phyloP scores from a whole-genome alignment of 2,113 vertebrate genomes.

The Platanista minor region DNA sequence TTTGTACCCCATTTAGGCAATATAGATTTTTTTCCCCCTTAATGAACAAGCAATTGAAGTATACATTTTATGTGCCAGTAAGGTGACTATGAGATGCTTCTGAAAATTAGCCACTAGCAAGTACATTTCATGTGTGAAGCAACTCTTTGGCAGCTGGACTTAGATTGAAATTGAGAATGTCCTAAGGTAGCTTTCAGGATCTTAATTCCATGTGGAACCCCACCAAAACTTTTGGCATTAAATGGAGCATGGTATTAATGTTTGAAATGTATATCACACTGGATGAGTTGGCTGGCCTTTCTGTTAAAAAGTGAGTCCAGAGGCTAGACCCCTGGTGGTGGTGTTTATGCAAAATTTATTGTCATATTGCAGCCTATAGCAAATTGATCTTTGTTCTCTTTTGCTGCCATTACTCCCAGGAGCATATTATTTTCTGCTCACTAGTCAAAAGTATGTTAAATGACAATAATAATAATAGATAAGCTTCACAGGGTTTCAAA shows the following conservation, averaged over 20 bases:
- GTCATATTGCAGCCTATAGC: not conserved
- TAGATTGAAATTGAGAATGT: constrained; percentile 23
- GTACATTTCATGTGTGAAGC: not conserved
- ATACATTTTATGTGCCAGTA: not conserved
- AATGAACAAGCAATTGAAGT: not conserved
- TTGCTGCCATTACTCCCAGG: constrained; percentile 5
- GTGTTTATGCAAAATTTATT: constrained; percentile 25
- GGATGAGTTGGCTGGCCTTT: constrained; percentile 52
- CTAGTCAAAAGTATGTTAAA: constrained; percentile 38
- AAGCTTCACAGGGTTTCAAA: constrained; percentile 17
- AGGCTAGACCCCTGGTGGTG: constrained; percentile 48
- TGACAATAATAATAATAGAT: not conserved
- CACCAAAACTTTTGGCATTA: constrained; percentile 29
- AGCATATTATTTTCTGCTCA: not conserved
- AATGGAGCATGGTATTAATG: constrained; percentile 16
- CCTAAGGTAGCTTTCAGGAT: constrained; percentile 10
- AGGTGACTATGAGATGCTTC: not conserved
- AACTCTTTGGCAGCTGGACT: constrained; percentile 29
- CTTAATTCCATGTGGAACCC: constrained; percentile 36
- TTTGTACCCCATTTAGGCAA: not conserved
- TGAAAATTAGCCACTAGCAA: constrained; percentile 19
- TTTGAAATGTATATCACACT: constrained; percentile 24
- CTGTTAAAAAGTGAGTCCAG: constrained; percentile 46
- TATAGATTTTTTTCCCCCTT: not conserved
- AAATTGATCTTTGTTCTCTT: constrained; percentile 20